Percentiles rank a stretch among this genome's conserved stretches.
phyloP scores from a whole-genome alignment of 1,140 invertebrate species.

The Samia ricini region DNA sequence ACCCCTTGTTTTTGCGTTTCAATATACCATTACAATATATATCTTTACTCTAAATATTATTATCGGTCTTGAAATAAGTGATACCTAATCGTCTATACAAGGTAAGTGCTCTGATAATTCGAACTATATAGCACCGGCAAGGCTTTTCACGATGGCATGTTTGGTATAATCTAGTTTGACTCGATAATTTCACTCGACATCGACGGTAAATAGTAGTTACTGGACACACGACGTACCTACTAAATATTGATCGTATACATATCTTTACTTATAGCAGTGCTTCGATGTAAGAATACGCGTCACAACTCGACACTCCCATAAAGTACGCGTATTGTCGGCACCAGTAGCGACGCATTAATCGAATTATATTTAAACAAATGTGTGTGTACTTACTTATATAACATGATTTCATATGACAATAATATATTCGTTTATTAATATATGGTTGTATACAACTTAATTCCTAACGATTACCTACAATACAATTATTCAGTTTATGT shows the following conservation, averaged over 20 bases:
- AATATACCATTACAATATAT: constrained; percentile 22
- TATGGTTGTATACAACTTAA: neutral
- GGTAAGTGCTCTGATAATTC: constrained; percentile 47
- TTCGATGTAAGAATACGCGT: constrained; percentile 5
- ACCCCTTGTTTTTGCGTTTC: constrained; percentile 34
- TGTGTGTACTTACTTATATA: neutral
- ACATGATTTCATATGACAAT: neutral
- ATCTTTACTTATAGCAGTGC: constrained; percentile 18
- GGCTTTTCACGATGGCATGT: constrained; percentile 36
- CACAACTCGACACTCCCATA: constrained; percentile 11
- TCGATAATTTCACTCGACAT: constrained; percentile 42
- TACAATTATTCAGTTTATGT: neutral
- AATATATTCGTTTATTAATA: neutral
- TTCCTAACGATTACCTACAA: neutral
- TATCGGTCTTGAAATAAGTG: constrained; percentile 31
- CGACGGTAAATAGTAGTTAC: constrained; percentile 34
- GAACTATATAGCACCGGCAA: constrained; percentile 29
- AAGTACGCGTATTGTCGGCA: neutral
- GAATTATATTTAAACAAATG: neutral
- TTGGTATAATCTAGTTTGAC: constrained; percentile 48
- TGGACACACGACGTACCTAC: constrained; percentile 24
- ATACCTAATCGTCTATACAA: constrained; percentile 30
- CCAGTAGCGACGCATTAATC: neutral
- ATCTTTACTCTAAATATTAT: constrained; percentile 15
- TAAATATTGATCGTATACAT: constrained; percentile 45